A percentile compares a stretch with the other conserved stretches of the same genome.
phyloP scores from a whole-genome alignment of 2,888 invertebrate genomes.

The Bruchidius siliquastri region DNA sequence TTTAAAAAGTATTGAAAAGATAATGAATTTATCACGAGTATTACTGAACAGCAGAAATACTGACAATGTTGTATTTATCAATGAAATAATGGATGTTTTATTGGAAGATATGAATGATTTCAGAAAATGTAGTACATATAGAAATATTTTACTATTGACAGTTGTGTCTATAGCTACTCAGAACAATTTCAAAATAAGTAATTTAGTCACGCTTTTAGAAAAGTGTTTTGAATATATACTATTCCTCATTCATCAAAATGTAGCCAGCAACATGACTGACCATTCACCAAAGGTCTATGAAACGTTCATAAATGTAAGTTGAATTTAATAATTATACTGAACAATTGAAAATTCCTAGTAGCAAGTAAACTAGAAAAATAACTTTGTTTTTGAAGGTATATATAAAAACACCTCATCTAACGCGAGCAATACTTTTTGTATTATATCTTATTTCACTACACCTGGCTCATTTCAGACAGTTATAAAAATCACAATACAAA shows the following conservation, averaged over 20 bases:
- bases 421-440: no score
- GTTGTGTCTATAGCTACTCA: slow-evolving; percentile 13
- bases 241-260: slow-evolving; percentile 14
- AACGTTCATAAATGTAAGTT: slow-evolving; percentile 31
- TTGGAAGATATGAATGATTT: not conserved
- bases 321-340: not conserved
- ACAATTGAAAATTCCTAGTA: not conserved
- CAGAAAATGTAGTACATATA: slow-evolving; percentile 12
- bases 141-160: slow-evolving; percentile 14
- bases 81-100: slow-evolving; percentile 5
- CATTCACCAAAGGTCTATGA: slow-evolving; percentile 27
- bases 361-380: not conserved
- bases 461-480: slow-evolving; percentile 19
- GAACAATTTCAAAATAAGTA: slow-evolving; percentile 5
- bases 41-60: slow-evolving; percentile 5
- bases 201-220: slow-evolving; percentile 11
- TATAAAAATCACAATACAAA: slow-evolving; percentile 17
- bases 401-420: no score
- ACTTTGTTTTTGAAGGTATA: not conserved
- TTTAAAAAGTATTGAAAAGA: slow-evolving; percentile 18
- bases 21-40: slow-evolving; percentile 16
- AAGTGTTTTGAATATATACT: slow-evolving; percentile 17
- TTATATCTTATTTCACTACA: not conserved
- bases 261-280: slow-evolving; percentile 6
- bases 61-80: slow-evolving; percentile 7